A percentile compares a stretch with the other conserved stretches of the same genome.
Conservation (phyloP, 2,113 vertebrate genomes). For the Paracanthobrama guichenoti region DNA sequence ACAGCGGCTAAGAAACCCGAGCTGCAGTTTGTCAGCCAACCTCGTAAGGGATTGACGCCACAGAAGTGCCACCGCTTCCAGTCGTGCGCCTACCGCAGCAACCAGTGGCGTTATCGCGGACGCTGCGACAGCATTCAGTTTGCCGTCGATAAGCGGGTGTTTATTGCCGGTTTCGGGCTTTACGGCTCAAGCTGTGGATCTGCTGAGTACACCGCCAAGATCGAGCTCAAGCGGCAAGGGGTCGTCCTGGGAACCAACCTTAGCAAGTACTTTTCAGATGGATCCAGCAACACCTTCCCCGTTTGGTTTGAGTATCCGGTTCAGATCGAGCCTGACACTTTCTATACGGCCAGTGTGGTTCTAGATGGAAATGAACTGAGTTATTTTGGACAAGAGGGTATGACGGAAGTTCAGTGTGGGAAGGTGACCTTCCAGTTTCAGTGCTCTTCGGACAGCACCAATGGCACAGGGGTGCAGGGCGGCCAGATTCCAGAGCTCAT, state of each 20-base stretch:
- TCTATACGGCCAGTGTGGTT: constrained; percentile 95
- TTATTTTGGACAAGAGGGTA: constrained; percentile 97
- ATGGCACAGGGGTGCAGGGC: constrained; percentile 95
- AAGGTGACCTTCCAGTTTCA: constrained; percentile 98
- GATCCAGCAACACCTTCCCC: constrained; percentile 95
- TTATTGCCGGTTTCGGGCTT: constrained; percentile 94
- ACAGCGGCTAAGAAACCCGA: constrained; percentile 94
- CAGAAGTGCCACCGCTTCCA: constrained; percentile 97
- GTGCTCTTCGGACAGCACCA: constrained; percentile 97
- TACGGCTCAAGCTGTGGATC: constrained; percentile 97
- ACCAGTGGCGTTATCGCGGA: constrained; percentile 96
- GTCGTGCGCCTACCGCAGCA: constrained; percentile 96
- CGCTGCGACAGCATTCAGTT: constrained; percentile 98
- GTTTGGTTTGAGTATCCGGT: constrained; percentile 98
- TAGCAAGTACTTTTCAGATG: constrained; percentile 96
- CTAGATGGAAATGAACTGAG: constrained; percentile 95
- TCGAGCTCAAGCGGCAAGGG: constrained; percentile 94
- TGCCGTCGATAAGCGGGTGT: constrained; percentile 93
- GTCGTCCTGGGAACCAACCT: constrained; percentile 93
- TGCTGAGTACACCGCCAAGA: constrained; percentile 94
- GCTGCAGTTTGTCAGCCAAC: constrained; percentile 88
- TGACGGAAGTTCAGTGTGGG: constrained; percentile 98
- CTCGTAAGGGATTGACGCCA: constrained; percentile 86
- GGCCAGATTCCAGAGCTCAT: constrained; percentile 97
- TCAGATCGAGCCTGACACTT: constrained; percentile 95